These are phyloP conservation scores for Palythoa grandiflora DNA, from an alignment of 92 coral and sea anemone species.

Conservation along the genomic window DNA sequence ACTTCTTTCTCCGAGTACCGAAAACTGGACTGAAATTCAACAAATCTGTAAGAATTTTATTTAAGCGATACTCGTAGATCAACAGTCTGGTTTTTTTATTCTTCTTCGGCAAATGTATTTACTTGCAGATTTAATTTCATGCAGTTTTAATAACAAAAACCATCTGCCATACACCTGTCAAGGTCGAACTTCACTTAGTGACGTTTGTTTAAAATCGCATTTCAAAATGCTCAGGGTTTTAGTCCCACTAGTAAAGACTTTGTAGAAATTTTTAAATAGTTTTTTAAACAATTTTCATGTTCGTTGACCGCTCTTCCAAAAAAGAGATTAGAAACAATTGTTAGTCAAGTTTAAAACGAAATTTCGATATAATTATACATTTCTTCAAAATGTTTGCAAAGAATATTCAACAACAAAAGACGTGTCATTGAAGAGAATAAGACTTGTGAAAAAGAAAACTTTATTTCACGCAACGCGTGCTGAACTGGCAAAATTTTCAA, in stretches of 20 bases:
- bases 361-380: conserved; percentile 9
- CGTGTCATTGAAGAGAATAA: conserved; percentile 3
- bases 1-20: too few species aligned
- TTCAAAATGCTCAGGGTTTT: not conserved
- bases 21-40: too few species aligned
- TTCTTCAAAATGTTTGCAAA: conserved; percentile 39
- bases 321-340: not conserved
- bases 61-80: not conserved
- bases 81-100: not conserved
- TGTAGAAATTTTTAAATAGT: not conserved
- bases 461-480: not conserved
- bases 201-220: conserved; percentile 16
- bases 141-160: conserved; percentile 23
- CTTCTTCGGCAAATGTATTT: conserved; percentile 30
- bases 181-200: conserved; percentile 35
- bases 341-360: not conserved
- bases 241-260: not conserved
- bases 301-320: not conserved
- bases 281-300: not conserved
- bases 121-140: conserved; percentile 34
- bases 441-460: not conserved
- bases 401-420: conserved; percentile 16
- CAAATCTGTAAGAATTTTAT: not conserved
- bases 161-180: conserved; percentile 44
- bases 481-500: not conserved